Evolutionary conservation across 2,888 invertebrate genomes (phyloP).

Genomic region (Callyntrura guangdongensis): DNA sequence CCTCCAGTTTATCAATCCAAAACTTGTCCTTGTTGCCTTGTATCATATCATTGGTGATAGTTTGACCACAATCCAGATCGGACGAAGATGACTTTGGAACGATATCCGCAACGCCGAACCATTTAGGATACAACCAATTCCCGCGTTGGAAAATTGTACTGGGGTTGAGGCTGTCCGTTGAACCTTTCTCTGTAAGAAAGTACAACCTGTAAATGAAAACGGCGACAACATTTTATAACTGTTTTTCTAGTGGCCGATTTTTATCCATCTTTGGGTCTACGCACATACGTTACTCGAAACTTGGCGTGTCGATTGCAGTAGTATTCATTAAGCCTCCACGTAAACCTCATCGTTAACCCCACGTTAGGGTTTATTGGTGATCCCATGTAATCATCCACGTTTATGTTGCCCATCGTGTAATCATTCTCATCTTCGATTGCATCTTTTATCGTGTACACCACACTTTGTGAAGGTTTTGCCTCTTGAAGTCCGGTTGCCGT

Average conservation of each 20-base stretch:
- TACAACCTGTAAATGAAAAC: conserved; percentile 11
- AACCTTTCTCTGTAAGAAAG: background rate
- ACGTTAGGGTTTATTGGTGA: background rate
- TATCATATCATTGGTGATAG: no score
- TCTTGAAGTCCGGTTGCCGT: conserved; percentile 3
- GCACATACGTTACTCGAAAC: background rate
- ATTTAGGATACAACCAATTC: conserved; percentile 4
- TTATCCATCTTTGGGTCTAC: no score
- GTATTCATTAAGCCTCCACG: conserved; percentile 12
- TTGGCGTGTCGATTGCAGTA: conserved; percentile 4
- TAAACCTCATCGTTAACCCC: background rate
- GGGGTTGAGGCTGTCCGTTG: no score
- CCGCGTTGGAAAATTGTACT: background rate
- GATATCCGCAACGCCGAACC: conserved; percentile 33
- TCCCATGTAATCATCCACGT: no score
- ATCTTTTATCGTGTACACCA: background rate
- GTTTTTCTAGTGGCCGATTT: no score
- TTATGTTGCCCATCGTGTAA: no score
- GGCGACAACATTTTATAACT: no score
- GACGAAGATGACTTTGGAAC: background rate
- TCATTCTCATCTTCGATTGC: background rate
- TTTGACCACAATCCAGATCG: no score
- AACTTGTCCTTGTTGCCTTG: background rate
- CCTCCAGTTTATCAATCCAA: background rate
- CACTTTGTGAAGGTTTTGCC: conserved; percentile 1